These are phyloP conservation scores for Rotaria macrura DNA, from an alignment of 2,888 invertebrate genomes.

Conservation along the genomic window DNA sequence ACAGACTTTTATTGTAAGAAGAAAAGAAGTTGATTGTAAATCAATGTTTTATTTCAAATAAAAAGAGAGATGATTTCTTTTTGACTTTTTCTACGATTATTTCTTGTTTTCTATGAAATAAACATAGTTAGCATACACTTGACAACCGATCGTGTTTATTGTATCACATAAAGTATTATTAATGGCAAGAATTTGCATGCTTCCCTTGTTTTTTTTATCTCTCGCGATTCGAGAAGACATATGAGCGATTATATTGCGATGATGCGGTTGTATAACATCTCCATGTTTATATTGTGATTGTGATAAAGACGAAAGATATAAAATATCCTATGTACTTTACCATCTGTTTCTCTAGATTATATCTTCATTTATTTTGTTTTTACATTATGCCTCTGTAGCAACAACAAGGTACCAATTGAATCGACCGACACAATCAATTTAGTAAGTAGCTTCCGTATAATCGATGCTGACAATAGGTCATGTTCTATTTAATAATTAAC, in stretches of 20 bases:
- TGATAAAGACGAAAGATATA: background rate
- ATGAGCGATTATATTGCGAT: background rate
- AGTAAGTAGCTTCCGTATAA: background rate
- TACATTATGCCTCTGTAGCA: background rate
- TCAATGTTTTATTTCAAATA: no score
- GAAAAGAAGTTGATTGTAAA: no score
- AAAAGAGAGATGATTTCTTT: background rate
- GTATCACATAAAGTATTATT: background rate
- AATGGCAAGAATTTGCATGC: background rate
- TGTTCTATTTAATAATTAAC: background rate
- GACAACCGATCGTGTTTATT: background rate
- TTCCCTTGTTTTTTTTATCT: background rate
- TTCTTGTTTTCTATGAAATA: background rate
- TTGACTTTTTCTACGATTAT: background rate
- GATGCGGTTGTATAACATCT: background rate
- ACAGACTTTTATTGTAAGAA: no score
- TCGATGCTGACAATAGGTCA: background rate
- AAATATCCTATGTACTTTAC: background rate
- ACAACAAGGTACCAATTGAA: background rate
- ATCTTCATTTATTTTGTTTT: background rate
- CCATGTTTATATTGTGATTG: background rate
- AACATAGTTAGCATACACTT: background rate
- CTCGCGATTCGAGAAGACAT: background rate
- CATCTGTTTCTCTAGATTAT: slow-evolving; percentile 1
- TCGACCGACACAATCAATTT: background rate